Evolutionary conservation across 2,113 vertebrate genomes (phyloP), one percentile per base, ranked within the genome.

Genomic region (Micromys minutus): DNA sequence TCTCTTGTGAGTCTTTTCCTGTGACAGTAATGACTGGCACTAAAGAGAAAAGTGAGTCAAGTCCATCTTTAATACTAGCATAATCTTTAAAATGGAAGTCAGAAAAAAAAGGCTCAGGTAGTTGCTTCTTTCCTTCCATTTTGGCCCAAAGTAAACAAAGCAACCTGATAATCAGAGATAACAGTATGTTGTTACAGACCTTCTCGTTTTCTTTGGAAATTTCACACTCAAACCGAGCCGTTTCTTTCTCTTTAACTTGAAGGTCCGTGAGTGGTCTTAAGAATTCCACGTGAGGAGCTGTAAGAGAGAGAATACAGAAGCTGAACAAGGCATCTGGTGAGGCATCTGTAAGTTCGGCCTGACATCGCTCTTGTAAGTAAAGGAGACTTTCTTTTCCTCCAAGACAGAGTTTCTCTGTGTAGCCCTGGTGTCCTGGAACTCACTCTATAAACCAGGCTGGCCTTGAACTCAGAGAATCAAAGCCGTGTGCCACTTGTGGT

Each of bases 161-260:
- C 76, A 0, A 36, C 81, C 16, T 89, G 59, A 65, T 69, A 86
- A 83, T 55, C 69, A 15, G 83, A 91, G 22, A 52, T 39, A 72
- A 72, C 4, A 86, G 5, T 47, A 24, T 45, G 39, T 0, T 75
- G 45, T 92, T 94, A 98, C 95, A 93, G 79, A 99, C 99, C 98
- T 99, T 99, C 72, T 98, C 98, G 85, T 98, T 98, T 98, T 99
- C 99, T 96, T 99, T 98, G 93, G 99, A 99, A 97, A 99, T 98
- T 98, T 99, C 99, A 98, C 99, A 99, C 94, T 99, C 99, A 97
- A 99, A 99, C 76, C 98, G 99, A 97, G 99, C 99, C 77, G 99
- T 97, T 98, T 99, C 98, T 96, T 99, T 99, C 98, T 99, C 99
- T 98, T 98, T 99, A 93, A 99, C 99, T 98, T 99, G 99, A 55